Conservation (phyloP, 2,888 invertebrate species). For the Bugulina stolonifera region DNA sequence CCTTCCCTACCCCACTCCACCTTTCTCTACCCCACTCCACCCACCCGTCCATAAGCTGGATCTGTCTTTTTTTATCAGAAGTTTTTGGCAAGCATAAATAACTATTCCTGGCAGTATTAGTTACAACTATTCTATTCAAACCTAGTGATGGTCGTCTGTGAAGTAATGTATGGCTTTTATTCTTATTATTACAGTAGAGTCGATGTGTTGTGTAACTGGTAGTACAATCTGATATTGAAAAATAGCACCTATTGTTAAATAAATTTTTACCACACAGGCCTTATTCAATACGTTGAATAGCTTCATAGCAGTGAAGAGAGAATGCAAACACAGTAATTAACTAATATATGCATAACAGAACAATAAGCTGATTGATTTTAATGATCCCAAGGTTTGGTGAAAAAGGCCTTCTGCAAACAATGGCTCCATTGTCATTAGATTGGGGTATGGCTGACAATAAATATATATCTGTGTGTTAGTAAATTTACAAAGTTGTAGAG, state of each 20-base stretch:
- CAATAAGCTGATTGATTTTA: background rate
- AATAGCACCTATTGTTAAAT: background rate
- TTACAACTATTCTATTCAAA: too few relatives aligned
- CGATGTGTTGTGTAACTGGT: too few relatives aligned
- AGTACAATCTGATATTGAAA: background rate
- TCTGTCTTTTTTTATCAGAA: too few relatives aligned
- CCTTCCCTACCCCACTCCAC: background rate
- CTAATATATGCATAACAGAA: slow-evolving; percentile 12
- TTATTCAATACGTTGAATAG: background rate
- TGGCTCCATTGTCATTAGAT: background rate
- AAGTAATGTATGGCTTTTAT: too few relatives aligned
- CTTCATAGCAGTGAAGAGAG: background rate
- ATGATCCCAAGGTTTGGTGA: background rate
- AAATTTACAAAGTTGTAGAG: too few relatives aligned
- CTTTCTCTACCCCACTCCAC: background rate
- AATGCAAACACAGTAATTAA: slow-evolving; percentile 25
- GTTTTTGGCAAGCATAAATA: too few relatives aligned
- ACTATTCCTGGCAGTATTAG: too few relatives aligned
- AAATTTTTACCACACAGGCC: background rate
- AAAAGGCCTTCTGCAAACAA: background rate
- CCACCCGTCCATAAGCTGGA: too few relatives aligned
- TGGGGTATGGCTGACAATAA: too few relatives aligned
- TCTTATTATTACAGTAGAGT: too few relatives aligned
- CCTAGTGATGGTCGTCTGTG: too few relatives aligned
- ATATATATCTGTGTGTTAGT: too few relatives aligned